phyloP scores from a whole-genome alignment of 2,888 invertebrate genomes.

The Alloplasta piceator region DNA sequence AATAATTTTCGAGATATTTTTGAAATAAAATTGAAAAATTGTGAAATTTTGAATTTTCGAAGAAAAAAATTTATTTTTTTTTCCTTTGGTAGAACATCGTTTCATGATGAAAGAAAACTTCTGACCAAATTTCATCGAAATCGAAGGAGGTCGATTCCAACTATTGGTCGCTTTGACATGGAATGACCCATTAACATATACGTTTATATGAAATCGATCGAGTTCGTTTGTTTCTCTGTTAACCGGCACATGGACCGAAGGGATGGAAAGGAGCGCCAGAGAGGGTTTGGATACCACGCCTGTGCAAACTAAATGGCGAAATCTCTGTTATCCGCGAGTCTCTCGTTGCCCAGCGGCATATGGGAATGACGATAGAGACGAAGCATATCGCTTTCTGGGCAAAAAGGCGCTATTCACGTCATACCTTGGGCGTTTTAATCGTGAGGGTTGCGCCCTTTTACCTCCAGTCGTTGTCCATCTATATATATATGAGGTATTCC shows the following conservation, averaged over 20 bases:
- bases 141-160: no score
- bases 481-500: background rate
- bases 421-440: no score
- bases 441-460: no score
- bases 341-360: constrained; percentile 56
- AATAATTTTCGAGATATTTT: no score
- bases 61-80: no score
- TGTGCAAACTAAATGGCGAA: constrained; percentile 68
- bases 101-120: no score
- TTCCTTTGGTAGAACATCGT: no score
- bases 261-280: constrained; percentile 21
- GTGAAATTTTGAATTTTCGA: no score
- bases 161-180: no score
- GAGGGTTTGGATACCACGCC: constrained; percentile 51
- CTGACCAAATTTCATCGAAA: no score
- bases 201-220: constrained; percentile 41
- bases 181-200: background rate
- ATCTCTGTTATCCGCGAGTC: constrained; percentile 51
- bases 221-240: constrained; percentile 50
- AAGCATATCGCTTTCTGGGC: background rate
- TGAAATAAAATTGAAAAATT: no score
- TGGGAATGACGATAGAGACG: constrained; percentile 56
- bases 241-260: constrained; percentile 20
- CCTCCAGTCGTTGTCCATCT: background rate
- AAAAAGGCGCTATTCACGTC: background rate